A percentile compares a stretch with the other conserved stretches of the same genome.
These are phyloP conservation scores for Chlorodrepanis virens DNA, from an alignment of 2,113 vertebrate genomes.

Conservation along the genomic window DNA sequence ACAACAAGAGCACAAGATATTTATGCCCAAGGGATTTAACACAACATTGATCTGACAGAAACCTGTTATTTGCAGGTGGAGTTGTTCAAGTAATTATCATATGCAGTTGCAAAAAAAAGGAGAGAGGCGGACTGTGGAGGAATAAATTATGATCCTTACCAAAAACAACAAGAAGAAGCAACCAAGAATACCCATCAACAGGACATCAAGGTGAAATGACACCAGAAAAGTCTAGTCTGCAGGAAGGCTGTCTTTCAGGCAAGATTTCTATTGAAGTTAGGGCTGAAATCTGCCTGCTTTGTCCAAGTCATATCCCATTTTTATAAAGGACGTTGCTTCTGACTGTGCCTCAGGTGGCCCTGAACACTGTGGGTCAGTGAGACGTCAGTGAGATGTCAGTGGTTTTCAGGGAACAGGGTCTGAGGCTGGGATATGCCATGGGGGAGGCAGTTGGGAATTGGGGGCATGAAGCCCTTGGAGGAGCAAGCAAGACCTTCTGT, in stretches of 20 bases:
- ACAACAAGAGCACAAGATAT: rapidly evolving
- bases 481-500: not conserved
- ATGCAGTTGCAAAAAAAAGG: not conserved
- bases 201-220: not conserved
- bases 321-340: not conserved
- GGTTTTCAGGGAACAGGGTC: not conserved
- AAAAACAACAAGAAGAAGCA: not conserved
- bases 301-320: not conserved
- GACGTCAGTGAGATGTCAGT: not conserved
- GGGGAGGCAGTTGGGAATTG: not conserved
- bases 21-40: not conserved
- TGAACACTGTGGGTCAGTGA: not conserved
- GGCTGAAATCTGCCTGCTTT: not conserved
- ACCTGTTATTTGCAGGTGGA: not conserved
- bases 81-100: not conserved
- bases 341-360: not conserved
- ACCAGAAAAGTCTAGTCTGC: not conserved
- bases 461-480: not conserved
- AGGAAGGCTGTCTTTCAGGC: not conserved
- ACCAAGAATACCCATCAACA: not conserved
- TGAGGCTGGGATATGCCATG: not conserved
- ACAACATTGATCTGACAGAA: not conserved
- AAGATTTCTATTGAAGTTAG: not conserved
- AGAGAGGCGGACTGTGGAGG: not conserved
- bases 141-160: not conserved